Conservation (phyloP, 2,797 vertebrate species). For the Mormyrus proboscirostris region DNA sequence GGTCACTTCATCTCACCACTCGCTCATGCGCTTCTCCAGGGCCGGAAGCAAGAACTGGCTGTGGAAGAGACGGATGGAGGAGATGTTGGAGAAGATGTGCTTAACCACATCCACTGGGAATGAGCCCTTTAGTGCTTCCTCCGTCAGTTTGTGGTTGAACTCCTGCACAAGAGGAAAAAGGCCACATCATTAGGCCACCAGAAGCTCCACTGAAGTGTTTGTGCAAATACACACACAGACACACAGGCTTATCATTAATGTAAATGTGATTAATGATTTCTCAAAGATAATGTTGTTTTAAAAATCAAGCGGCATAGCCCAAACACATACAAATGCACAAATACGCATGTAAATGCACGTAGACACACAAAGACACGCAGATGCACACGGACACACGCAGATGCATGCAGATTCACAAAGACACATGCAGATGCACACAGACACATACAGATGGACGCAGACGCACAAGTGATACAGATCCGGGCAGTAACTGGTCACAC, state of each 20-base stretch:
- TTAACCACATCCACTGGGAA: constrained; percentile 75
- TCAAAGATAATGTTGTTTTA: background rate
- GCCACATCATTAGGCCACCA: background rate
- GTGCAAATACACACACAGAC: background rate
- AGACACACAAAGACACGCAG: background rate
- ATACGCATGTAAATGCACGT: background rate
- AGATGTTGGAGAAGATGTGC: constrained; percentile 83
- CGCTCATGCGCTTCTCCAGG: constrained; percentile 68
- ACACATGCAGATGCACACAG: background rate
- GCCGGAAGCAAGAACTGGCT: constrained; percentile 78
- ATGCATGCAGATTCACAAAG: background rate
- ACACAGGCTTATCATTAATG: background rate
- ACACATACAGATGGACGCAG: background rate
- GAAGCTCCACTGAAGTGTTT: background rate
- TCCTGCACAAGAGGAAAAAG: constrained; percentile 52
- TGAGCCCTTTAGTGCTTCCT: constrained; percentile 65
- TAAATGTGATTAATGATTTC: background rate
- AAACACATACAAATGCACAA: background rate
- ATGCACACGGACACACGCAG: background rate
- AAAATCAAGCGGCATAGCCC: background rate
- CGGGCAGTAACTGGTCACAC: background rate
- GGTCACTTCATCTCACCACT: constrained; percentile 62
- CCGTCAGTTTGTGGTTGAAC: constrained; percentile 70
- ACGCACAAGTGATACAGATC: background rate
- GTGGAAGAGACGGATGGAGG: constrained; percentile 83